Evolutionary conservation across 2,113 vertebrate species (phyloP), one percentile per base, ranked within the genome.

Genomic region (Oenanthe oenanthe): DNA sequence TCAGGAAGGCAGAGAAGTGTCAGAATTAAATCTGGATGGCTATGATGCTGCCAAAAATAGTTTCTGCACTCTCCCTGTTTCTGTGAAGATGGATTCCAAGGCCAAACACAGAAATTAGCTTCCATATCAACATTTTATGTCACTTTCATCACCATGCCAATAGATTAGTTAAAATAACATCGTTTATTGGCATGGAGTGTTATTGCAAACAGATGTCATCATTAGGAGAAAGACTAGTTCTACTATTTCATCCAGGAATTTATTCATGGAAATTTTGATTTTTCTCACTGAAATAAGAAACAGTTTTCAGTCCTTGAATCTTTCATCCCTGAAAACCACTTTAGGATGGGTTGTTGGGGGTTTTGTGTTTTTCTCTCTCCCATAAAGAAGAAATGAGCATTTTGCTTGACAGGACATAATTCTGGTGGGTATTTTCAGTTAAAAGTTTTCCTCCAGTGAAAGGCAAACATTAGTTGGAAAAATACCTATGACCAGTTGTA

Each of bases 121-220:
- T 92, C 88, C 67, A 86, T 72, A 89, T 97, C 96, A 95, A 93
- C 95, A 84, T 93, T 92, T 94, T 89, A 71, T 94, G 85, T 96
- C 95, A 94, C 93, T 96, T 96, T 97, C 88, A 96, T 86, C 85
- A 1, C 84, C 56, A 91, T 31, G 88, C 95, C 89, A 95, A 95
- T 89, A 92, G 85, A 95, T 74, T 92, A 93, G 91, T 86, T 88
- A 95, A 95, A 96, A 96, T 95, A 96, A 95, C 80, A 95, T 93
- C 31, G 38, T 95, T 97, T 94, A 93, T 84, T 92, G 88, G 89
- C 85, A 58, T 67, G 57, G 22, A 72, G 84, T 40, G 51, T 95
- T 97, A 97, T 60, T 97, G 92, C 91, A 96, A 95, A 91, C 95
- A 96, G 93, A 95, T 96, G 93, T 95, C 75, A 67, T 93, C 32